Conservation (phyloP, 2,797 vertebrate species). For the Benthosema pterotum region DNA sequence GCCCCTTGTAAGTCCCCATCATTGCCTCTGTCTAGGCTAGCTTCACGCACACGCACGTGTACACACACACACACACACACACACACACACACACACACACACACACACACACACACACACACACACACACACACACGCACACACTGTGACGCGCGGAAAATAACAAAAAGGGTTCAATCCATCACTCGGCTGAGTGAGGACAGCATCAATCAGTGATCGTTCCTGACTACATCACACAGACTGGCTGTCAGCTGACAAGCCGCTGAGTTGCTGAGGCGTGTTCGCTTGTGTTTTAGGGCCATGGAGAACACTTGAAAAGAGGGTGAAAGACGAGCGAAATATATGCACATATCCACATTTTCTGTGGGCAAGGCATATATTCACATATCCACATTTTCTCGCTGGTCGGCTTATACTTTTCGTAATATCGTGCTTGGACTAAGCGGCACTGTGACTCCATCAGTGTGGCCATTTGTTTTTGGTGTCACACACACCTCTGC, state of each 20-base stretch:
- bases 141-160: too few relatives aligned
- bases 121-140: constrained; percentile 3
- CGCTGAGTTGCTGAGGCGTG: constrained; percentile 22
- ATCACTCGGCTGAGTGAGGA: constrained; percentile 70
- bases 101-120: constrained; percentile 8
- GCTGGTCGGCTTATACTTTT: too few relatives aligned
- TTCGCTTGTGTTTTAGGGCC: constrained; percentile 37
- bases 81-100: constrained; percentile 18
- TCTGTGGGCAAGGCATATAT: neutral
- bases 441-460: constrained; percentile 46
- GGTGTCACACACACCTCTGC: constrained; percentile 46
- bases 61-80: neutral
- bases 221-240: constrained; percentile 54
- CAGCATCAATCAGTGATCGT: constrained; percentile 72
- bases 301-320: constrained; percentile 53
- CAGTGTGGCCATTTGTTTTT: constrained; percentile 71
- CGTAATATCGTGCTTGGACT: too few relatives aligned
- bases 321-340: constrained; percentile 39
- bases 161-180: constrained; percentile 57
- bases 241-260: constrained; percentile 57
- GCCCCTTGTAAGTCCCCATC: constrained; percentile 54
- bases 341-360: neutral
- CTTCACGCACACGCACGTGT: neutral
- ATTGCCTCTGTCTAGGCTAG: constrained; percentile 44
- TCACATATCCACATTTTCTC: constrained; percentile 7